Conservation (phyloP, 1,140 invertebrate genomes). For the Manduca sexta region DNA sequence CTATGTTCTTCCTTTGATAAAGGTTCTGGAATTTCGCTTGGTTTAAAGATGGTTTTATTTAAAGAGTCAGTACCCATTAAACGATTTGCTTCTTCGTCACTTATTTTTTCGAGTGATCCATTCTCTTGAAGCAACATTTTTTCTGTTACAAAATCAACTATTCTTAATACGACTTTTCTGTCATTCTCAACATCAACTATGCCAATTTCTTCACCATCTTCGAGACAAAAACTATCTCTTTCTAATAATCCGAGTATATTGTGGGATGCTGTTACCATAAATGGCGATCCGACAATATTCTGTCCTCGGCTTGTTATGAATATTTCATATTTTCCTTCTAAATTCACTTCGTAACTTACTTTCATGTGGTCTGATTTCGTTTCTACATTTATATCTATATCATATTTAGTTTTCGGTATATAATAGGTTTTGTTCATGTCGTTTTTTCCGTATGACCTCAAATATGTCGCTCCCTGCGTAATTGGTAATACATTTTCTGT, state of each 20-base stretch:
- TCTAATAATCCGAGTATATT: slow-evolving; percentile 49
- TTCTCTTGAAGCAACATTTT: slow-evolving; percentile 73
- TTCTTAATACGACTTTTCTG: slow-evolving; percentile 65
- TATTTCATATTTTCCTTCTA: slow-evolving; percentile 64
- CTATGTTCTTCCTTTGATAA: neutral
- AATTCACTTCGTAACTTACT: slow-evolving; percentile 56
- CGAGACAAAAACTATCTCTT: slow-evolving; percentile 51
- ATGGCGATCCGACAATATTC: slow-evolving; percentile 68
- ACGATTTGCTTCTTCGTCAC: slow-evolving; percentile 49
- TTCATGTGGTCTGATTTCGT: slow-evolving; percentile 46
- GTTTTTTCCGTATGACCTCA: slow-evolving; percentile 57
- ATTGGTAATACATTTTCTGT: slow-evolving; percentile 57
- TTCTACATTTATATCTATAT: slow-evolving; percentile 61
- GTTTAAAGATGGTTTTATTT: slow-evolving; percentile 7
- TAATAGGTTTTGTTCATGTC: slow-evolving; percentile 65
- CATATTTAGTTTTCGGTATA: slow-evolving; percentile 63
- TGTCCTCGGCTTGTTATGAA: slow-evolving; percentile 66
- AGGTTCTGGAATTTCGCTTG: neutral
- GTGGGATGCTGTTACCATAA: slow-evolving; percentile 54
- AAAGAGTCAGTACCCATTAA: slow-evolving; percentile 39
- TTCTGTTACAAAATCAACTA: slow-evolving; percentile 72
- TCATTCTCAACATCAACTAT: slow-evolving; percentile 61
- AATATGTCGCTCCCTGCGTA: slow-evolving; percentile 55
- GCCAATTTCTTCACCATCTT: slow-evolving; percentile 66
- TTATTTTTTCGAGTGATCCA: slow-evolving; percentile 67